A percentile compares a stretch with the other conserved stretches of the same genome.
phyloP scores from a whole-genome alignment of 2,797 vertebrate species.

The Eremophila alpestris region DNA sequence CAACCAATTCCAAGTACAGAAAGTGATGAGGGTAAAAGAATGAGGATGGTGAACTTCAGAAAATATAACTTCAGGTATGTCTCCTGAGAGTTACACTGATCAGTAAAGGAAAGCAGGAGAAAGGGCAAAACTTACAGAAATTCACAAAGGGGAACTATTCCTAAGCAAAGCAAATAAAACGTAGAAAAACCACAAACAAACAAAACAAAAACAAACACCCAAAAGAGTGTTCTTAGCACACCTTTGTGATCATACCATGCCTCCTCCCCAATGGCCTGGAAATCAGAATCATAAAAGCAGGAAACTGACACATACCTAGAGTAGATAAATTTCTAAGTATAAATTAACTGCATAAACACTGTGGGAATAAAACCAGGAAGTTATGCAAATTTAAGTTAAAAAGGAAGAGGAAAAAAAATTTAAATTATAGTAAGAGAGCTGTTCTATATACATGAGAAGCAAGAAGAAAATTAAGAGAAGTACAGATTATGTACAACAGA shows the following conservation, averaged over 20 bases:
- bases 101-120: not conserved
- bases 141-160: not conserved
- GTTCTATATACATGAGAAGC: not conserved
- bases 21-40: not conserved
- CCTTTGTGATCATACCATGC: not conserved
- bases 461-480: not conserved
- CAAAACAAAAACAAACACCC: not conserved
- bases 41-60: not conserved
- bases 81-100: not conserved
- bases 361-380: not conserved
- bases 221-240: not conserved
- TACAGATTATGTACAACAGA: not conserved
- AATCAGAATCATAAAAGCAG: not conserved
- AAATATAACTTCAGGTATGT: not conserved
- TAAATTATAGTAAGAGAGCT: not conserved
- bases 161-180: not conserved
- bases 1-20: not conserved
- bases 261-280: not conserved
- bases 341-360: not conserved
- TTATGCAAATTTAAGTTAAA: not conserved
- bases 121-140: not conserved
- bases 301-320: not conserved
- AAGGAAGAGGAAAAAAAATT: not conserved
- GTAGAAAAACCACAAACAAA: not conserved
- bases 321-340: not conserved